These are phyloP conservation scores for Microtus ochrogaster DNA, from an alignment of 2,113 vertebrate species.

Conservation along the genomic window DNA sequence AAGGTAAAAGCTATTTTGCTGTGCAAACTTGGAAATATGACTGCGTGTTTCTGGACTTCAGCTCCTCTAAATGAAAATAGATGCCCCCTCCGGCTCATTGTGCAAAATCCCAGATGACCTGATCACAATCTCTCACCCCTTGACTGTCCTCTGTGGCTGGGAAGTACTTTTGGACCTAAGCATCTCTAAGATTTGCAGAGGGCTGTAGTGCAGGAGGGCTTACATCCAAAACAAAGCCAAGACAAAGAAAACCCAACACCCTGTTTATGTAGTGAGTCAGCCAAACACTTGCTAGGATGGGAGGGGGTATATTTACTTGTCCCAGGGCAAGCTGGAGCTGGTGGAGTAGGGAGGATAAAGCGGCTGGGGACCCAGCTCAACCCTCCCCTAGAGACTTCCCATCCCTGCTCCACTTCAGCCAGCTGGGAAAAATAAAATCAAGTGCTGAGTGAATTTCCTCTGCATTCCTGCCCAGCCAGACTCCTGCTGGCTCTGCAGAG, in stretches of 20 bases:
- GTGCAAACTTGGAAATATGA: conserved; percentile 27
- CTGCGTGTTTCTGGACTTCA: background rate
- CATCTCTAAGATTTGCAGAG: conserved; percentile 22
- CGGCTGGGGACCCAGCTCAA: conserved; percentile 39
- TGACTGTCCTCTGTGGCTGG: background rate
- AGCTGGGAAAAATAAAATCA: conserved; percentile 81
- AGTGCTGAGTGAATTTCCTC: conserved; percentile 76
- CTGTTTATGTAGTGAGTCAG: conserved; percentile 81
- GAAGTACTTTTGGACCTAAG: conserved; percentile 11
- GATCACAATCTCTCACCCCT: background rate
- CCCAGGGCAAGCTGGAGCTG: conserved; percentile 68
- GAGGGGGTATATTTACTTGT: conserved; percentile 52
- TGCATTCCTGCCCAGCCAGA: conserved; percentile 75
- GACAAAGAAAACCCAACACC: conserved; percentile 80
- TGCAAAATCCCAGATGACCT: conserved; percentile 2
- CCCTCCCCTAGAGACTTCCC: conserved; percentile 44
- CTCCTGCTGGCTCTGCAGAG: conserved; percentile 72
- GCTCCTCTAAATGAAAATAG: conserved; percentile 24
- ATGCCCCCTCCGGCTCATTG: background rate
- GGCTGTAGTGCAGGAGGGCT: conserved; percentile 47
- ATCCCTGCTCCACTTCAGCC: conserved; percentile 30
- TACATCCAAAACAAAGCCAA: conserved; percentile 76
- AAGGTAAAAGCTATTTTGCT: conserved; percentile 28
- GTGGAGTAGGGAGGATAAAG: conserved; percentile 16
- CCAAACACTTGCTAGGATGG: conserved; percentile 78